Base-by-base conservation (phyloP, 2,113 vertebrate species). In the Amphilophus citrinellus region DNA sequence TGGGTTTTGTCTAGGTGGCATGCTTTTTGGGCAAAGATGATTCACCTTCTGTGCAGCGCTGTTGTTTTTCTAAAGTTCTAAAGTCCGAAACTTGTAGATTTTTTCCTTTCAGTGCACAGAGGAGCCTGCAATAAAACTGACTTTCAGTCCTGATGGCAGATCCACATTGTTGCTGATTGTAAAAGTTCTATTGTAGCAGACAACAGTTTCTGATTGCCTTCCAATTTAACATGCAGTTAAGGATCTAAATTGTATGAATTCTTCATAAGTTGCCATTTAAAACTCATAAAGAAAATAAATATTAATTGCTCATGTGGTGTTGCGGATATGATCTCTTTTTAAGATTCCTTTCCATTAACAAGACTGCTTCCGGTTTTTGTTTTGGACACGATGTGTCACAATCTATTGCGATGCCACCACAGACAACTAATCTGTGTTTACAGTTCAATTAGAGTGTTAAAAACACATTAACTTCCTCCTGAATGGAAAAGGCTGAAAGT, bases 391-490 rank as follows among this genome's bases (percentile, higher is more conserved):
- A 13, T n/a, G 20, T 42, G 30, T 77, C 65, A 42, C 65, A 44
- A 37, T 61, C 59, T 47, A 22, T 47, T 47, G 11, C 44, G 58
- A 61, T 20, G 7, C 57, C 44, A 24, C 18, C 53, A 44, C 32
- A 30, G 18, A 22, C 20, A n/a, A 47, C 37, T 77, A 37, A 77
- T 3, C 57, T 1, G 57, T 77, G 32, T 80, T 78, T 81, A 42
- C 61, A 60, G 8, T 22, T 42, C 39, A 39, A 30, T 35, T 44
- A 65, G 61, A 50, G 11, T 37, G 42, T 81, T 77, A 62, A 71
- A 80, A 77, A 62, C 44, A 32, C 80, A 84, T 90, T 80, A 82
- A 81, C 68, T n/a, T 57, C 39, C 37, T 32, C 5, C 2, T 66
- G 44, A 82, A 80, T 63, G 47, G 77, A 62, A 77, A 83, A 65